Conservation (phyloP, 2,888 invertebrate species). For the Ypsolopha scabrella region DNA sequence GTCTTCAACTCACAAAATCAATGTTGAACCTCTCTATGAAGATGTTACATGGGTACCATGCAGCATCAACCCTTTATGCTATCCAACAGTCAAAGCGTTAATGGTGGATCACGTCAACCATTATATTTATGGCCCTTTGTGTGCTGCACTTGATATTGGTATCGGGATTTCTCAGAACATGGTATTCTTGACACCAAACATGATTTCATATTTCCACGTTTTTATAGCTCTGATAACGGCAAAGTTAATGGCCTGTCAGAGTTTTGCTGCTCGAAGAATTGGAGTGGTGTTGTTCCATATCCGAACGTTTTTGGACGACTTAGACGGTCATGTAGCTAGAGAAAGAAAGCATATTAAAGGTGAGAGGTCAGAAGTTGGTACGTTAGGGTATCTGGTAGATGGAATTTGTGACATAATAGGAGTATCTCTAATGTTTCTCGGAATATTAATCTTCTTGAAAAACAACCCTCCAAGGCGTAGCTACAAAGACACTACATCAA, state of each 20-base stretch:
- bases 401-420: constrained; percentile 86
- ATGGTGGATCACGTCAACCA: constrained; percentile 88
- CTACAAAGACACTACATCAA: constrained; percentile 73
- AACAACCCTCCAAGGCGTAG: constrained; percentile 81
- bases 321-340: constrained; percentile 90
- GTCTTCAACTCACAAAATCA: constrained; percentile 28
- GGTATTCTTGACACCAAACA: constrained; percentile 81
- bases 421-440: constrained; percentile 77
- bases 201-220: constrained; percentile 85
- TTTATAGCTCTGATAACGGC: constrained; percentile 80
- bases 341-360: constrained; percentile 80
- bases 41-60: constrained; percentile 75
- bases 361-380: constrained; percentile 84
- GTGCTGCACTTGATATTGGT: constrained; percentile 77
- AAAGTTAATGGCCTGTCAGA: constrained; percentile 80
- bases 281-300: constrained; percentile 84
- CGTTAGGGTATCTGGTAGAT: constrained; percentile 85
- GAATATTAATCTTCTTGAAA: constrained; percentile 76
- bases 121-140: constrained; percentile 84
- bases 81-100: constrained; percentile 85
- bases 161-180: constrained; percentile 72
- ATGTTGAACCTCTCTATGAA: constrained; percentile 44
- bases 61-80: constrained; percentile 79
- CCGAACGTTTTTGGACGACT: constrained; percentile 85
- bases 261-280: constrained; percentile 76